Conservation (phyloP, 2,888 invertebrate species). For the Ophion ellenae region DNA sequence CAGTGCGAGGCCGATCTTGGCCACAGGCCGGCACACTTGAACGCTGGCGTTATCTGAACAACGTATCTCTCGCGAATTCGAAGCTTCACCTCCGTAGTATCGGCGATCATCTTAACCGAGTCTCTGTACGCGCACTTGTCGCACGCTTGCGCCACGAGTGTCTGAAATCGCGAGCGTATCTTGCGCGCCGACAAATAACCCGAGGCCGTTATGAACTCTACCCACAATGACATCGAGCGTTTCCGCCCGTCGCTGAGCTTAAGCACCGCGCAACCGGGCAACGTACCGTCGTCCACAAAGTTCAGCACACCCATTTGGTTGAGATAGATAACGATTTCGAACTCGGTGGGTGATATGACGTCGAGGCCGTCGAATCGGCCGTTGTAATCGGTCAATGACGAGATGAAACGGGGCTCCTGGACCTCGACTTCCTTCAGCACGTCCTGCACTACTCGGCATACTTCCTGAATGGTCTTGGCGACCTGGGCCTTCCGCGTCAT, state of each 20-base stretch:
- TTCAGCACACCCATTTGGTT: constrained; percentile 99
- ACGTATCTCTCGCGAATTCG: constrained; percentile 94
- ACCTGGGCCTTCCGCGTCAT: constrained; percentile 93
- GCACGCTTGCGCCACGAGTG: constrained; percentile 94
- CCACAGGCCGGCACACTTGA: constrained; percentile 97
- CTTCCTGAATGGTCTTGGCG: constrained; percentile 94
- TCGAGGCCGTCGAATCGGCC: constrained; percentile 97
- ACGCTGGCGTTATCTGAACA: constrained; percentile 97
- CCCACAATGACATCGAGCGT: constrained; percentile 98
- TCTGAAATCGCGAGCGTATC: constrained; percentile 96
- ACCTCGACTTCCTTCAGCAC: constrained; percentile 97
- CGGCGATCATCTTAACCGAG: constrained; percentile 96
- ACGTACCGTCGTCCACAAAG: constrained; percentile 97
- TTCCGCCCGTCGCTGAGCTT: constrained; percentile 98
- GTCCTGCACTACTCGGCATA: constrained; percentile 96
- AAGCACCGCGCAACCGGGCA: constrained; percentile 97
- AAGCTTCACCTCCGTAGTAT: constrained; percentile 96
- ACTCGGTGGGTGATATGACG: constrained; percentile 96
- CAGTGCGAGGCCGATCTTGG: constrained; percentile 97
- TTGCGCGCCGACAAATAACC: constrained; percentile 97
- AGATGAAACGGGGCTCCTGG: constrained; percentile 97
- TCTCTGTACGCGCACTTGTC: constrained; percentile 97
- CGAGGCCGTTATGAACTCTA: constrained; percentile 98
- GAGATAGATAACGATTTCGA: constrained; percentile 96
- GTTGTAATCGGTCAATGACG: constrained; percentile 94